Base-by-base conservation (phyloP, 2,888 invertebrate species). In the Apotomis turbidana region DNA sequence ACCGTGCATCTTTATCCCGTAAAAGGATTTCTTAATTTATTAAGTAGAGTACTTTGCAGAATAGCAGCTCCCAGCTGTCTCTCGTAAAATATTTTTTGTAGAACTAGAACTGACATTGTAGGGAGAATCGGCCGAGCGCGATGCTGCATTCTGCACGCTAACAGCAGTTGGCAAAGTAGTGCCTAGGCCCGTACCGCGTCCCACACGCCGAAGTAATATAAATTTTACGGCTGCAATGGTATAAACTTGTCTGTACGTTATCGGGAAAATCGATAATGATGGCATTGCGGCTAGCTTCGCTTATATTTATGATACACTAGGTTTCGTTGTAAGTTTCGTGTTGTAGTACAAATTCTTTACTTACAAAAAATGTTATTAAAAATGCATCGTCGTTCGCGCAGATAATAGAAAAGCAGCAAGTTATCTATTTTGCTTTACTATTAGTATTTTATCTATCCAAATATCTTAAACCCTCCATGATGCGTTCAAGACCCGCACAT, bases 131-230 rank as follows among this genome's bases (percentile, higher is more conserved):
- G 27, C 64, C 58, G 61, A 41, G 64, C n/a, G 57, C 46, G 69
- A 27, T 61, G 58, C 61, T 60, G 71, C 77, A 77, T 75, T 76
- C 75, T 74, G 74, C 74, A 75, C 68, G 74, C 75, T 74, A 74
- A 63, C 73, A 73, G 66, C 71, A 76, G 70, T 74, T 71, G 70
- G 62, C 62, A 27, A 69, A 52, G 68, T 73, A 69, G 57, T 13
- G 57, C 57, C 62, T 49, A 57, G 5, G 10, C 49, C 49, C 5
- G 41, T 59, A 68, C 59, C 59, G 59, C 38, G 36, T 59, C 51
- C 58, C 38, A 51, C 49, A 51, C 15, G 10, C n/a, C 4, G 58
- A 63, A 52, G 38, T 49, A 68, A 63, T 70, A 70, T 49, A 70
- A 41, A 51, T 63, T 49, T 63, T 63, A 70, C 55, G 62, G 57